Base-by-base conservation (phyloP, 2,797 vertebrate genomes). In the Sardinella longiceps region DNA sequence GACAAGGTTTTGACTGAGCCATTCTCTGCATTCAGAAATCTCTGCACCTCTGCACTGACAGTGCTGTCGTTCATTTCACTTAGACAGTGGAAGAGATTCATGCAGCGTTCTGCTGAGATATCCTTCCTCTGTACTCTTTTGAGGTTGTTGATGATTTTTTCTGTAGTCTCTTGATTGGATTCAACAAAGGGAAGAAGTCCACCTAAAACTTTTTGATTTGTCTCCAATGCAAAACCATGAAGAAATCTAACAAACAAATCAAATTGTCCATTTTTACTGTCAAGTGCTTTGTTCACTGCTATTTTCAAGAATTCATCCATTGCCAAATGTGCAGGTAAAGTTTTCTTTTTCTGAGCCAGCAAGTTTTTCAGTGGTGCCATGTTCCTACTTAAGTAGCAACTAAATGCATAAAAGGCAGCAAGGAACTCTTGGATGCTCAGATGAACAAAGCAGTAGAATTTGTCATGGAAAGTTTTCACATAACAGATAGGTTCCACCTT, bases 41-140 rank as follows among this genome's bases (percentile, higher is more conserved):
- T 7, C 66, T 87, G 53, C 5, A 88, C 77, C 84, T 88, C 81
- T 43, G 82, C 53, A 23, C 87, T 58, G 15, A 89, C 39, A 39
- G 83, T 80, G 7, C 81, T 63, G 50, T 90, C 83, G 20, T 88
- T 89, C 88, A 90, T 84, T 87, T 89, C 88, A 80, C 80, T 86
- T 45, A 89, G 87, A 80, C 90, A 89, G 45, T 88, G 85, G 15
- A 84, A 84, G 15, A 89, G 83, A 60, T 87, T 90, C 25, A 89
- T 53, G 80, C 87, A 86, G 10, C 87, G 84, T 81, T 89, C 90
- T 48, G 88, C 80, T 46, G 83, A 87, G 60, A 85, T 81, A 37
- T 87, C 83, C 20, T 66, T 84, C 46, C 81, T 74, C 23, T 86
- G 80, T 18, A 84, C 39, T 1, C 28, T 20, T 77, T 87, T 90